Percentiles rank a stretch among this genome's conserved stretches.
phyloP scores from a whole-genome alignment of 2,888 invertebrate genomes.

The Noctuana brunneofusca region DNA sequence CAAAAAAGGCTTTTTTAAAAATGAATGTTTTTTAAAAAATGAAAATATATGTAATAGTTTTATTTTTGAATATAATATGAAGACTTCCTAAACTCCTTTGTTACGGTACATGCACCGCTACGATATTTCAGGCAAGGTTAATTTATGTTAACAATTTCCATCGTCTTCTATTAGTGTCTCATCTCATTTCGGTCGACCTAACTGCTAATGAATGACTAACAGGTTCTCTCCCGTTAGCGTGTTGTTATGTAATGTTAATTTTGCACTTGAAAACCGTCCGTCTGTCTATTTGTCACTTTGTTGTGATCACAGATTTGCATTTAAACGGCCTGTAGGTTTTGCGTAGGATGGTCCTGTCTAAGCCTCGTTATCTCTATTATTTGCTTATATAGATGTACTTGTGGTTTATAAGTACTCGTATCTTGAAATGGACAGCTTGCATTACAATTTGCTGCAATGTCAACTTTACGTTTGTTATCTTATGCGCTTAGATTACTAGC shows the following conservation, averaged over 20 bases:
- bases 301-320: constrained; percentile 45
- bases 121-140: too few species aligned
- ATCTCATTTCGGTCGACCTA: constrained; percentile 4
- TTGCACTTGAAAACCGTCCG: constrained; percentile 37
- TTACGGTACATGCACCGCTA: too few species aligned
- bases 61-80: too few species aligned
- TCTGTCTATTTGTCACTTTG: constrained; percentile 42
- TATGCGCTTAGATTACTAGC: constrained; percentile 13
- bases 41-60: too few species aligned
- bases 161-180: constrained; percentile 6
- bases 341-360: constrained; percentile 36
- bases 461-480: constrained; percentile 20
- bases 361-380: constrained; percentile 35
- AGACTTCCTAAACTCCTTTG: too few species aligned
- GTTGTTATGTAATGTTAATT: constrained; percentile 43
- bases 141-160: too few species aligned
- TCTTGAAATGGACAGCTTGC: constrained; percentile 23
- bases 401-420: constrained; percentile 10
- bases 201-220: constrained; percentile 30
- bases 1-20: too few species aligned
- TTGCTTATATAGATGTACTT: constrained; percentile 29
- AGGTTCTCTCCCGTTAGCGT: constrained; percentile 32
- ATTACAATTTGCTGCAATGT: constrained; percentile 23
- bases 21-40: too few species aligned
- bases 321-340: constrained; percentile 37